phyloP scores from a whole-genome alignment of 2,113 vertebrate genomes.

The Stegastes partitus region DNA sequence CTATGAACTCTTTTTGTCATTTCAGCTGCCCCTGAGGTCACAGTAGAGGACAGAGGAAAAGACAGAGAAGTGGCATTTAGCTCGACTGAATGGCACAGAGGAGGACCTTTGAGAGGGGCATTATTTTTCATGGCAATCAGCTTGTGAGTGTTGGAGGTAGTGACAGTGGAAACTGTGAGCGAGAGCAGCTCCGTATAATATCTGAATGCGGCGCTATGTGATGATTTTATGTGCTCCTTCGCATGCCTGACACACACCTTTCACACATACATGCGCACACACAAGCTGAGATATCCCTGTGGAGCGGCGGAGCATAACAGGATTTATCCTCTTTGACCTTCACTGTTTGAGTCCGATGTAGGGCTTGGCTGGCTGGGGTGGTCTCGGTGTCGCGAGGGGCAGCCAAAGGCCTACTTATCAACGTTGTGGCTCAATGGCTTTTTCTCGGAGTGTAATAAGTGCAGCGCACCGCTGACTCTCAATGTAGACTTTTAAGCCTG shows the following conservation, averaged over 20 bases:
- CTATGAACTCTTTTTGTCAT: constrained; percentile 13
- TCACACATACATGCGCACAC: constrained; percentile 41
- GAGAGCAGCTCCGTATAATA: constrained; percentile 54
- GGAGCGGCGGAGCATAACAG: constrained; percentile 61
- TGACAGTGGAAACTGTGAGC: constrained; percentile 68
- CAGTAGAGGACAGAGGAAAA: constrained; percentile 8
- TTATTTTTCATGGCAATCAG: constrained; percentile 59
- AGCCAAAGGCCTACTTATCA: constrained; percentile 58
- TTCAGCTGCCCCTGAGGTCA: constrained; percentile 17
- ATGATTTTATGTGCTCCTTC: constrained; percentile 60
- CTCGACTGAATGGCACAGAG: constrained; percentile 29
- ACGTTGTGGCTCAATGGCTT: constrained; percentile 48
- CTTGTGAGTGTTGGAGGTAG: constrained; percentile 61
- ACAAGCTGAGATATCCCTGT: constrained; percentile 51
- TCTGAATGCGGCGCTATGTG: constrained; percentile 50
- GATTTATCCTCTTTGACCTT: constrained; percentile 81
- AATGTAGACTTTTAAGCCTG: constrained; percentile 31
- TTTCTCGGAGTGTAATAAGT: constrained; percentile 51
- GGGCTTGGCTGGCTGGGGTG: constrained; percentile 45
- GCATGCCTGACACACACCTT: constrained; percentile 49
- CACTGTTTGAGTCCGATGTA: constrained; percentile 54
- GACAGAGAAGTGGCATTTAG: constrained; percentile 34
- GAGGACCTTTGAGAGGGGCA: constrained; percentile 39
- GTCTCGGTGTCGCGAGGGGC: constrained; percentile 45
- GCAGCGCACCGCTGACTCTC: constrained; percentile 29